Conservation (phyloP, 2,888 invertebrate species). For the Dynastes maya region DNA sequence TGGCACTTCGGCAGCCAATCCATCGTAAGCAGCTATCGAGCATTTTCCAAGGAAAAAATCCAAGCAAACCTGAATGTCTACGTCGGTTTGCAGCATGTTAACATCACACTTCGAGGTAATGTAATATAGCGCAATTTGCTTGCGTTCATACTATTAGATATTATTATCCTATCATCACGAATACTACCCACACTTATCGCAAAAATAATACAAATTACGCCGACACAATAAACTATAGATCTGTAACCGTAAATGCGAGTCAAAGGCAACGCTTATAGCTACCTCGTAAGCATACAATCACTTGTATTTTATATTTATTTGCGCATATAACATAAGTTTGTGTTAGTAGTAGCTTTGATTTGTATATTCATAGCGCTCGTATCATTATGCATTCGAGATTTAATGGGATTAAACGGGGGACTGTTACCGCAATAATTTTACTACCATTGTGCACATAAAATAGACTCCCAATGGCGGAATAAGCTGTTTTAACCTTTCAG, state of each 20-base stretch:
- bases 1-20: conserved; percentile 93
- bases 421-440: conserved; percentile 19
- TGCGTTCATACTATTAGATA: not conserved
- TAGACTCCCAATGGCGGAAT: conserved; percentile 5
- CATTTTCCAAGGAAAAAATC: conserved; percentile 91
- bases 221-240: not conserved
- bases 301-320: conserved; percentile 9
- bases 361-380: conserved; percentile 4
- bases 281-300: conserved; percentile 12
- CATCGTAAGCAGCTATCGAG: conserved; percentile 89
- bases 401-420: conserved; percentile 12
- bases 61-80: conserved; percentile 92
- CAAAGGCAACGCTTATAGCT: not conserved
- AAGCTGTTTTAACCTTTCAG: conserved; percentile 8
- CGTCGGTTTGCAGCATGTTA: conserved; percentile 94
- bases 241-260: conserved; percentile 4
- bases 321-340: not conserved
- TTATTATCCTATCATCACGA: not conserved
- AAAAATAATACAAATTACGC: not conserved
- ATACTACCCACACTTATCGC: not conserved
- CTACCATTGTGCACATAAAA: conserved; percentile 25
- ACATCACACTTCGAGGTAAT: conserved; percentile 92
- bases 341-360: conserved; percentile 12
- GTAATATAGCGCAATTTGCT: not conserved
- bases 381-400: conserved; percentile 17